Conservation (phyloP, 2,888 invertebrate genomes). For the Eupithecia pulchellata region DNA sequence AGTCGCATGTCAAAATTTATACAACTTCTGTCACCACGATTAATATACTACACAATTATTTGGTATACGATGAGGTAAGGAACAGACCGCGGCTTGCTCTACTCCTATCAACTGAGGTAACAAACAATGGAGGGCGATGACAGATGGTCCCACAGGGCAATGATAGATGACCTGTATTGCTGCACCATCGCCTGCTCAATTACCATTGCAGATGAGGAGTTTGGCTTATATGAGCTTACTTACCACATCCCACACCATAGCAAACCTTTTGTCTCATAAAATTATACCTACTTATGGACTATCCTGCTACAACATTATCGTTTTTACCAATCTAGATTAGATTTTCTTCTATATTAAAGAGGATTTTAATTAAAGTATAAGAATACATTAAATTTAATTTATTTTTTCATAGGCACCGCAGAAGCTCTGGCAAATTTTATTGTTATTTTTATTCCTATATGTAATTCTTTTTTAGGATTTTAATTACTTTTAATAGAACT, state of each 20-base stretch:
- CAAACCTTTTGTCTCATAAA: too few relatives aligned
- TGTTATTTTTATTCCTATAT: too few relatives aligned
- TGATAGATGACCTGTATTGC: constrained; percentile 24
- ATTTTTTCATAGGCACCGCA: too few relatives aligned
- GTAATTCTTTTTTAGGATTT: too few relatives aligned
- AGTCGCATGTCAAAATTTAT: background rate
- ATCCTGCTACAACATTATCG: background rate
- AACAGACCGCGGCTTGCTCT: background rate
- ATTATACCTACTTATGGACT: background rate
- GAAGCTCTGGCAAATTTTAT: too few relatives aligned
- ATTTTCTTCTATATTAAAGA: too few relatives aligned
- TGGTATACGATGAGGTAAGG: background rate
- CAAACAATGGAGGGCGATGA: constrained; percentile 27
- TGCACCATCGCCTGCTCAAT: constrained; percentile 14
- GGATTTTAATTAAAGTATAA: too few relatives aligned
- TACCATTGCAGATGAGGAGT: constrained; percentile 6
- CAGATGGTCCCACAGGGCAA: constrained; percentile 23
- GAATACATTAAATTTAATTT: too few relatives aligned
- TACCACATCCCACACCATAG: background rate
- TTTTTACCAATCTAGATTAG: background rate
- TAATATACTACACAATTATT: background rate
- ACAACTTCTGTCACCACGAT: background rate
- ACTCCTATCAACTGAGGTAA: constrained; percentile 1
- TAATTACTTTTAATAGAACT: too few relatives aligned
- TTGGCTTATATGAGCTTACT: background rate